Percentiles rank a stretch among this genome's conserved stretches.
These are phyloP conservation scores for Hecatera dysodea DNA, from an alignment of 2,888 invertebrate genomes.

Conservation along the genomic window DNA sequence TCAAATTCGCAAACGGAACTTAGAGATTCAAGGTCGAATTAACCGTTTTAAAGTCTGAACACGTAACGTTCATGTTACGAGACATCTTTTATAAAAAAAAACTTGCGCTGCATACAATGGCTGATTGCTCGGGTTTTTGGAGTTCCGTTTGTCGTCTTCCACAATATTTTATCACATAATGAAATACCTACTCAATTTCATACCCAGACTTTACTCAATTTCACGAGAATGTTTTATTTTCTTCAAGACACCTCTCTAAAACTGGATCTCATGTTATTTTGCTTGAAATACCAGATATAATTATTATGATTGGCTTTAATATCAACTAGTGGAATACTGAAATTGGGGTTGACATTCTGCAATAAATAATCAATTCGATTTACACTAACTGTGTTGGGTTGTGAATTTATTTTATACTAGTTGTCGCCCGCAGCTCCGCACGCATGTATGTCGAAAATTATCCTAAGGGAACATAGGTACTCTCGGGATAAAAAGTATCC, in stretches of 20 bases:
- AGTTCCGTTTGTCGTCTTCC: slow-evolving; percentile 3
- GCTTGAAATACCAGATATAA: too few relatives aligned
- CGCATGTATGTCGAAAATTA: too few relatives aligned
- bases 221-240: too few relatives aligned
- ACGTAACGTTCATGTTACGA: slow-evolving; percentile 50
- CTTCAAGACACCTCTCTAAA: neutral
- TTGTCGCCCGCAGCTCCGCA: too few relatives aligned
- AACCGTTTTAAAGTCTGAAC: slow-evolving; percentile 41
- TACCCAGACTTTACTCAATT: neutral
- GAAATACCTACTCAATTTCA: neutral
- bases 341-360: neutral
- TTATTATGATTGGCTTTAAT: too few relatives aligned
- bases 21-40: slow-evolving; percentile 47
- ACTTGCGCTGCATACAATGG: slow-evolving; percentile 50
- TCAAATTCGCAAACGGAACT: slow-evolving; percentile 61
- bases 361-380: neutral
- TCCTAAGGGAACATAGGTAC: too few relatives aligned
- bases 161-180: neutral
- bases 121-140: slow-evolving; percentile 26
- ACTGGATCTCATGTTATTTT: neutral
- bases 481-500: too few relatives aligned
- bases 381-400: neutral
- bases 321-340: neutral
- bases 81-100: slow-evolving; percentile 48
- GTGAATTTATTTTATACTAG: too few relatives aligned